Evolutionary conservation across 2,888 invertebrate species (phyloP).

Genomic region (Lepidocyrtoides sp.): DNA sequence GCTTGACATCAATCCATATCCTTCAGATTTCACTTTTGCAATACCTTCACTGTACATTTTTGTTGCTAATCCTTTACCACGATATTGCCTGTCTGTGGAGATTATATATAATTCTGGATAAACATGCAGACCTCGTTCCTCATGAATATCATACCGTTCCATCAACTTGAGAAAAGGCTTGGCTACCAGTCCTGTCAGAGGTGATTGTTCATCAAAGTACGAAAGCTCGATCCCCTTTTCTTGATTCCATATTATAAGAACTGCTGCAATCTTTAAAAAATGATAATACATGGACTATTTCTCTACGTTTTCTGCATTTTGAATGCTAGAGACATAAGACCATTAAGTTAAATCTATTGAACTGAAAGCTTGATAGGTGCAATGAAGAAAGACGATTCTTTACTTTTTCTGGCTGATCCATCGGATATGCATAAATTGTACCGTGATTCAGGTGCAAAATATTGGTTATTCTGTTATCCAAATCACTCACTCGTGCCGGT

Average conservation of each 20-base stretch:
- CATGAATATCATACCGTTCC: neutral
- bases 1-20: slow-evolving; percentile 88
- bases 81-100: slow-evolving; percentile 10
- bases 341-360: neutral
- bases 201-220: no score
- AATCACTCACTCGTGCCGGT: slow-evolving; percentile 46
- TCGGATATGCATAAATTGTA: no score
- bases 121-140: neutral
- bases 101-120: slow-evolving; percentile 45
- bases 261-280: slow-evolving; percentile 12
- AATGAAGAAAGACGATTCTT: no score
- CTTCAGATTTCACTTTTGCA: neutral
- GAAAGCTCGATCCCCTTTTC: no score
- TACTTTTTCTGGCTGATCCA: no score
- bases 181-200: no score
- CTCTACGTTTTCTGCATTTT: no score
- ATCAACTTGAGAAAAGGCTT: neutral
- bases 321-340: no score
- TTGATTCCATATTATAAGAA: slow-evolving; percentile 31
- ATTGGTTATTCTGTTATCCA: neutral
- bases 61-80: slow-evolving; percentile 46
- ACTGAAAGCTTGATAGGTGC: no score
- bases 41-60: neutral
- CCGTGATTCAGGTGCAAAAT: no score
- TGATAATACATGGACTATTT: neutral